phyloP scores from a whole-genome alignment of 2,797 vertebrate species.

The Gadopsis bispinosus region DNA sequence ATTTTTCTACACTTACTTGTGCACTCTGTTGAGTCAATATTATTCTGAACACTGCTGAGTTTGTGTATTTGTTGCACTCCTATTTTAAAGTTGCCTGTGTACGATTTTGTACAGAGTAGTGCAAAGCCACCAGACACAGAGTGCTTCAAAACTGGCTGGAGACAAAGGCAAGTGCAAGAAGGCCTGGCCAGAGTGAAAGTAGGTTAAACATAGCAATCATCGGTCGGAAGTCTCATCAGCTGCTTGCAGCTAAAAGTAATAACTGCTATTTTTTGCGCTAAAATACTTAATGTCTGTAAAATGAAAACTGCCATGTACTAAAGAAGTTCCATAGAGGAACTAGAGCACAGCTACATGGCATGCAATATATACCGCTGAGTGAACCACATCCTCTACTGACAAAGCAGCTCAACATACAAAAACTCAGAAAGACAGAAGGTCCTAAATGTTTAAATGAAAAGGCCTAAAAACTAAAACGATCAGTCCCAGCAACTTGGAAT shows the following conservation, averaged over 20 bases:
- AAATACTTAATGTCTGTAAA: rapidly evolving
- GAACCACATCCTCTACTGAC: constrained; percentile 62
- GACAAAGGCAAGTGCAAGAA: too few relatives aligned
- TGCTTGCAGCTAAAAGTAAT: not conserved
- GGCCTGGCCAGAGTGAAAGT: not conserved
- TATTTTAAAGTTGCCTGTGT: not conserved
- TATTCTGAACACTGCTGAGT: not conserved
- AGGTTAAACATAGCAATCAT: not conserved
- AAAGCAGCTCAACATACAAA: not conserved
- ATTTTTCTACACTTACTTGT: not conserved
- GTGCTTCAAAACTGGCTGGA: not conserved
- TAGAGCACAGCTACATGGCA: not conserved
- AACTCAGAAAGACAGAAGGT: not conserved
- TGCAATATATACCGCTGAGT: not conserved
- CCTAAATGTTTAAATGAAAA: not conserved
- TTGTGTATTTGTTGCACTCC: not conserved
- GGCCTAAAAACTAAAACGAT: not conserved
- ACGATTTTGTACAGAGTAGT: not conserved
- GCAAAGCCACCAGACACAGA: not conserved
- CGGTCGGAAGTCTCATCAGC: not conserved
- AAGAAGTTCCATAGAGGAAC: constrained; percentile 40
- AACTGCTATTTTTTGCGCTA: not conserved
- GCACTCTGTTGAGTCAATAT: not conserved
- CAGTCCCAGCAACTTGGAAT: not conserved
- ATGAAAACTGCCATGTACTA: not conserved